Evolutionary conservation across 2,888 invertebrate species (phyloP), one percentile per base, ranked within the genome.

Genomic region (Apamea monoglypha): DNA sequence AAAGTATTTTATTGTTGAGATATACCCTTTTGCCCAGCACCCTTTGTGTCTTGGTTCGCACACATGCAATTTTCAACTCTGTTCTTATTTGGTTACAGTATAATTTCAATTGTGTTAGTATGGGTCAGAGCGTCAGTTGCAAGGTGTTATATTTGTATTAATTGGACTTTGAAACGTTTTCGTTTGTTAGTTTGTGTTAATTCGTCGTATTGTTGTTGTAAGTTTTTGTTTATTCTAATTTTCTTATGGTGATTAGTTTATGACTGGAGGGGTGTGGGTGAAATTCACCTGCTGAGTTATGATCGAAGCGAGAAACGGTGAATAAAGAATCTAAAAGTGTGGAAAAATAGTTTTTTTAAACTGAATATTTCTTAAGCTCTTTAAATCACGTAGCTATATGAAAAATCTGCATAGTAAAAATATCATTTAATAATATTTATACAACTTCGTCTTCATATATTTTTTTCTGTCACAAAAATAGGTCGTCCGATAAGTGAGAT

Each of bases 1-100:
- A 94, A 96, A 92, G 94, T 96, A 96, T 96, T 96, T 95, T 95
- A 96, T 96, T 96, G 96, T 96, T 91, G 92, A 95, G 92, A 93
- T 94, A 93, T 92, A 94, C 94, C 96, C 95, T 95, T 96, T 92
- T 92, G 89, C 89, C 81, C 36, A 78, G 88, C 91, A 86, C 92
- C 91, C 90, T 91, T 91, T 91, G 87, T 89, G 85, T 90, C 89
- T 88, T 88, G 83, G 53, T 32, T 66, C n/a, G 10, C 10, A 68
- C 78, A 50, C 83, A 88, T 68, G 76, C 76, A 40, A 92, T 83
- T 88, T 74, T 85, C 53, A 78, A 90, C 92, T 79, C 73, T 93
- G 87, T 88, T 18, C 10, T 18, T 72, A 64, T 66, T 8, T 0
- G 0, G 0, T 50, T 91, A 92, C 70, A 81, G 88, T 88, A 61